Evolutionary conservation across 2,113 vertebrate genomes (phyloP).

Genomic region (Tragelaphus buxtoni): DNA sequence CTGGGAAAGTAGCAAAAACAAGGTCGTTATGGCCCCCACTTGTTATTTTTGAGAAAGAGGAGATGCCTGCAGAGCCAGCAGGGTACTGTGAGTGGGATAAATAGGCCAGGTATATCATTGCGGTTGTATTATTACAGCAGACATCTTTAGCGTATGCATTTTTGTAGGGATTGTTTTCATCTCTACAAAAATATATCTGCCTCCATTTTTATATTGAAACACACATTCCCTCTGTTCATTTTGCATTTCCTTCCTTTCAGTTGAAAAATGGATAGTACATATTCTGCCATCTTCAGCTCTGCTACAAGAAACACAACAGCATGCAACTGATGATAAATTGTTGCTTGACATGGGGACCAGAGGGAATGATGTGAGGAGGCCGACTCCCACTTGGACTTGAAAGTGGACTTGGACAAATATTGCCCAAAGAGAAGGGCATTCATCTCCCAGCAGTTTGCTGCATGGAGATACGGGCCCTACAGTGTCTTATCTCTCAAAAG

Average conservation of each 20-base stretch:
- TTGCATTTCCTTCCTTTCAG: not conserved
- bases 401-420: not conserved
- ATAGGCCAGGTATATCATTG: not conserved
- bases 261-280: not conserved
- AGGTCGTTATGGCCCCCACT: not conserved
- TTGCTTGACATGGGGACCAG: not conserved
- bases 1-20: not conserved
- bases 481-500: not conserved
- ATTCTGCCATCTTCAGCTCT: not conserved
- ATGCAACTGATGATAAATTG: not conserved
- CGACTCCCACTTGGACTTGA: accelerated
- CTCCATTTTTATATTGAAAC: not conserved
- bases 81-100: not conserved
- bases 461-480: not conserved
- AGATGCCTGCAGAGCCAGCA: not conserved
- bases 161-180: not conserved
- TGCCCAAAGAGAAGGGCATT: not conserved
- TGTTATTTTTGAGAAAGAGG: not conserved
- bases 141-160: not conserved
- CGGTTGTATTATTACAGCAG: not conserved
- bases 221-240: not conserved
- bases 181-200: not conserved
- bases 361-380: not conserved
- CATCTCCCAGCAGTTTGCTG: not conserved
- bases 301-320: not conserved